phyloP scores from a whole-genome alignment of 2,888 invertebrate genomes.

The Allolobophora icterica region DNA sequence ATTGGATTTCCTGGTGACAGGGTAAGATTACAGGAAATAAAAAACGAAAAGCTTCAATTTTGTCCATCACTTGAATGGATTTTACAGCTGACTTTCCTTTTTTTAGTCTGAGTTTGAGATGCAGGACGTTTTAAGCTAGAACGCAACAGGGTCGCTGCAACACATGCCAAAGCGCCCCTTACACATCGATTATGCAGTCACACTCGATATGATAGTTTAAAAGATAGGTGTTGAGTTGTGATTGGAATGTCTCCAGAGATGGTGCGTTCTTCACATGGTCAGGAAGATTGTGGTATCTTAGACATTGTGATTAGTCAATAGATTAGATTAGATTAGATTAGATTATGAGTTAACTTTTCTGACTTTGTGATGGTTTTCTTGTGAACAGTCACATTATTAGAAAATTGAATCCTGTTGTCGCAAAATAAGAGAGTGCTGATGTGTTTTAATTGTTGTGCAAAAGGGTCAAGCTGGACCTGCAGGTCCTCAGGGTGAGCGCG shows the following conservation, averaged over 20 bases:
- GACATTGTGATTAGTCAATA: too few relatives aligned
- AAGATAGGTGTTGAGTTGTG: too few relatives aligned
- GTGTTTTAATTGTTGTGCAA: not conserved
- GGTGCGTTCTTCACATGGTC: too few relatives aligned
- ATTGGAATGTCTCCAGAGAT: too few relatives aligned
- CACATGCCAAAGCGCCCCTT: too few relatives aligned
- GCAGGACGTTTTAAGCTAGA: too few relatives aligned
- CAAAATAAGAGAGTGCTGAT: not conserved
- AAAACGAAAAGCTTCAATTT: not conserved
- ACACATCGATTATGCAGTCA: too few relatives aligned
- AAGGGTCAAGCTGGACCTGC: slow-evolving; percentile 38
- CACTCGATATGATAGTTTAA: too few relatives aligned
- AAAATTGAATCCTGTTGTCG: not conserved
- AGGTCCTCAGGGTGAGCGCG: slow-evolving; percentile 39
- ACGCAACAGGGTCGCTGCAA: too few relatives aligned
- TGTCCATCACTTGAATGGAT: not conserved
- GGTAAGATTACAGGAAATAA: not conserved
- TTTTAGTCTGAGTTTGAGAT: not conserved
- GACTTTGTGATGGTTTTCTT: not conserved
- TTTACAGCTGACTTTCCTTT: not conserved
- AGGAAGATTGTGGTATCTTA: too few relatives aligned
- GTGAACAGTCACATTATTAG: not conserved
- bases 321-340: too few relatives aligned
- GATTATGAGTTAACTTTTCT: too few relatives aligned
- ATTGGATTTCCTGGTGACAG: slow-evolving; percentile 35